Percentiles rank a stretch among this genome's conserved stretches.
phyloP scores from a whole-genome alignment of 2,113 vertebrate species.

The Ptyas mucosa region DNA sequence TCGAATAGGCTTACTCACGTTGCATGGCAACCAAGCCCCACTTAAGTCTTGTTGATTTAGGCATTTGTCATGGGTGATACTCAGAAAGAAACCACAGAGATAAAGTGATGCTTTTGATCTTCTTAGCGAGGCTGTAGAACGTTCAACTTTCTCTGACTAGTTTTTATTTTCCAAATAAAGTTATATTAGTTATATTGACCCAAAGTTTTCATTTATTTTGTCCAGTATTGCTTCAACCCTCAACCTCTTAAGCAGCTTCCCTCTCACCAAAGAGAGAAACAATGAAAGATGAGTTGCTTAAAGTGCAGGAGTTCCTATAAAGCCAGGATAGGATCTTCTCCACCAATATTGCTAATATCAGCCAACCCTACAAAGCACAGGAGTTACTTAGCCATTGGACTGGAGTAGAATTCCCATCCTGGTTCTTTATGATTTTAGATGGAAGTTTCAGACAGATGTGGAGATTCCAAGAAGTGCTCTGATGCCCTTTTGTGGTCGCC shows the following conservation, averaged over 20 bases:
- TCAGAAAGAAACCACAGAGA: not conserved
- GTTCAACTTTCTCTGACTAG: not conserved
- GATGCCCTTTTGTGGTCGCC: not conserved
- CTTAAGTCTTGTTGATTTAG: not conserved
- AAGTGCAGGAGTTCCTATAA: not conserved
- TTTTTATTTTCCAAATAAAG: not conserved
- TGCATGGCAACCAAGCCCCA: not conserved
- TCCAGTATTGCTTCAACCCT: not conserved
- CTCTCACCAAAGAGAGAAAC: not conserved
- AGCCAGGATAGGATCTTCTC: not conserved
- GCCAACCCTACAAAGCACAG: not conserved
- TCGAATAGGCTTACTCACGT: not conserved
- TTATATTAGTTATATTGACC: not conserved
- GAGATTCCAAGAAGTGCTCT: not conserved
- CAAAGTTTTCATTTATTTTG: not conserved
- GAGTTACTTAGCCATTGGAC: not conserved
- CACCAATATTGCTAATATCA: not conserved
- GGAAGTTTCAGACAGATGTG: not conserved
- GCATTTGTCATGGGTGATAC: not conserved
- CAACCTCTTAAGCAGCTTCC: not conserved
- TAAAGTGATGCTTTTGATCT: not conserved
- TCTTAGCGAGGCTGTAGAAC: not conserved
- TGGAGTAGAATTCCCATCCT: not conserved
- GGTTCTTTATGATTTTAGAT: not conserved
- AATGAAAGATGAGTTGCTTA: not conserved